Percentiles rank a stretch among this genome's conserved stretches.
Evolutionary conservation across 2,797 vertebrate genomes (phyloP).

Genomic region (Decapterus maruadsi): DNA sequence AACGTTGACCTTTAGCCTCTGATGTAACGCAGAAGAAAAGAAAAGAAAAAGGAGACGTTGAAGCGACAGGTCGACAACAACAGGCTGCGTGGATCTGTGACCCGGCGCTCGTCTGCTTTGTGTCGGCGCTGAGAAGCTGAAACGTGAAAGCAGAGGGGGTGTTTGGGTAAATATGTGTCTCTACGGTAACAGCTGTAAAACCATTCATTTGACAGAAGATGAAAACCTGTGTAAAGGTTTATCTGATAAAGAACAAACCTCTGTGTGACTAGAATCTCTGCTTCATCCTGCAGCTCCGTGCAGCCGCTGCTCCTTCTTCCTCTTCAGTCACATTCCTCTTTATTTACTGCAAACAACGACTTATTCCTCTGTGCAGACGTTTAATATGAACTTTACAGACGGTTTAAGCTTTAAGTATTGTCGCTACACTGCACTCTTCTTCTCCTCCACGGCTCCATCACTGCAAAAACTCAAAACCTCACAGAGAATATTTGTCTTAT

Average conservation of each 20-base stretch:
- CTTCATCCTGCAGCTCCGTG: neutral
- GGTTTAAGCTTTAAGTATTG: neutral
- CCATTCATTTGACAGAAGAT: slow-evolving; percentile 4
- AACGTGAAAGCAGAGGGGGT: neutral
- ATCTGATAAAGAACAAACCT: no score
- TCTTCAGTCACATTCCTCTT: neutral
- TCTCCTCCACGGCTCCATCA: no score
- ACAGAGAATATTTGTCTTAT: no score
- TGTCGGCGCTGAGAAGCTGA: neutral
- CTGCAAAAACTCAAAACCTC: no score
- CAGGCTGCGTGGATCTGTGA: no score
- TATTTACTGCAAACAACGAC: neutral
- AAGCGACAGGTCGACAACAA: neutral
- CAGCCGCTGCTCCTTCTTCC: no score
- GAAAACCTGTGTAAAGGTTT: neutral
- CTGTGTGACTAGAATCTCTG: neutral
- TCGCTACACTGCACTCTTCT: no score
- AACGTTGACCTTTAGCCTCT: neutral
- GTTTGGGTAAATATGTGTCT: neutral
- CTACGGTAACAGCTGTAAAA: neutral
- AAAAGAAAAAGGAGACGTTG: neutral
- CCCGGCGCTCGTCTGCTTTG: no score
- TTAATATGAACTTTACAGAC: neutral
- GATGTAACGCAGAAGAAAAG: neutral
- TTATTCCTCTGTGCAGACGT: neutral